Evolutionary conservation across 2,888 invertebrate genomes (phyloP).

Genomic region (Tipula helvola): DNA sequence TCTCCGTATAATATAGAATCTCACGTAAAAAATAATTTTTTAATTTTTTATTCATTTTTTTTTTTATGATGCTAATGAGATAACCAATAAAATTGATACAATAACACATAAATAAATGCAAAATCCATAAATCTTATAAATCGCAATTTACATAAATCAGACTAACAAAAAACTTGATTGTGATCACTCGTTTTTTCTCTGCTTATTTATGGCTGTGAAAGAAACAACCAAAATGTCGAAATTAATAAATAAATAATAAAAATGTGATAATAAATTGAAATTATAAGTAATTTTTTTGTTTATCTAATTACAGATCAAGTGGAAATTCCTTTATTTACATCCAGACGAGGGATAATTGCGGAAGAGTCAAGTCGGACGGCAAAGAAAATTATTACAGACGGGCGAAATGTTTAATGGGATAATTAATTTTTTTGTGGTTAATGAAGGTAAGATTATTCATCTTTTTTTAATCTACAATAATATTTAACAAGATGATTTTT

Average conservation of each 20-base stretch:
- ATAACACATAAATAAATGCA: background rate
- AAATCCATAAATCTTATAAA: background rate
- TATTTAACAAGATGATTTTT: no score
- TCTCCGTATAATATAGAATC: no score
- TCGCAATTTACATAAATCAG: background rate
- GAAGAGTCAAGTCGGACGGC: background rate
- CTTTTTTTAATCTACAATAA: background rate
- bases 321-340: background rate
- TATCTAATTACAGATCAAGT: background rate
- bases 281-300: background rate
- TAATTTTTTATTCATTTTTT: background rate
- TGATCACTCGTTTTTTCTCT: background rate
- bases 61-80: background rate
- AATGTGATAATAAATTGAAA: background rate
- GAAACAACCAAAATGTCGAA: background rate
- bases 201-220: background rate
- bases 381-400: background rate
- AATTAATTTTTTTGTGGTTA: conserved; percentile 34
- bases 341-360: background rate
- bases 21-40: background rate
- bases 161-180: background rate
- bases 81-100: background rate
- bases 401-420: conserved; percentile 24
- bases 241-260: background rate
- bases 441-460: conserved; percentile 28